These are phyloP conservation scores for Lissonota sp. DNA, from an alignment of 2,888 invertebrate genomes.

Conservation along the genomic window DNA sequence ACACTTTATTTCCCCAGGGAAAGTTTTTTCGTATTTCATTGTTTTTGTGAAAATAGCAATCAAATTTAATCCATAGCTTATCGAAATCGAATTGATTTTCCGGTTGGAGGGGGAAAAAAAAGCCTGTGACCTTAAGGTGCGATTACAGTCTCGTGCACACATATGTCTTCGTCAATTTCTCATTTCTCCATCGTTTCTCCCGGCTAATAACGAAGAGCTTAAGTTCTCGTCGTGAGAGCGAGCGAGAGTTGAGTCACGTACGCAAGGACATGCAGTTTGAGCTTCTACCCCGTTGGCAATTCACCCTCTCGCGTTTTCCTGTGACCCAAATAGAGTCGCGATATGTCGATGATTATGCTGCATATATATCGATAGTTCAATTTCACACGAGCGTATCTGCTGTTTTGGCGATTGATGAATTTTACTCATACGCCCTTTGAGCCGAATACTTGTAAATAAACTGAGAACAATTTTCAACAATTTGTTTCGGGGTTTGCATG, in stretches of 20 bases:
- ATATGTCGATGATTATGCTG: conserved; percentile 28
- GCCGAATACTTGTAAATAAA: no score
- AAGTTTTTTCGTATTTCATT: no score
- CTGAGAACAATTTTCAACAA: no score
- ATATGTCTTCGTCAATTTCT: conserved; percentile 32
- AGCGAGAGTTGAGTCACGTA: conserved; percentile 33
- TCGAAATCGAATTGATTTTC: no score
- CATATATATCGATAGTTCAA: not conserved
- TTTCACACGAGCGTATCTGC: no score
- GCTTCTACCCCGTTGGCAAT: conserved; percentile 27
- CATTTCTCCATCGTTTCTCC: conserved; percentile 38
- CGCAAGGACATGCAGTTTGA: conserved; percentile 49
- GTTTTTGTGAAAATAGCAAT: no score
- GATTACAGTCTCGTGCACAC: conserved; percentile 24
- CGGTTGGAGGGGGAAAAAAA: not conserved
- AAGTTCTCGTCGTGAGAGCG: conserved; percentile 57
- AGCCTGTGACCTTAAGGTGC: conserved; percentile 1
- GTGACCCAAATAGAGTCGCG: conserved; percentile 56
- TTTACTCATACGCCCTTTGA: no score
- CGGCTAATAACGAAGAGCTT: conserved; percentile 62
- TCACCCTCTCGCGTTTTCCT: conserved; percentile 39
- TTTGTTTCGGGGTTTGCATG: no score
- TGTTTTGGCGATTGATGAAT: no score
- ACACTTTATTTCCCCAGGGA: no score
- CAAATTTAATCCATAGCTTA: no score